Evolutionary conservation across 2,797 vertebrate genomes (phyloP), one percentile per base, ranked within the genome.

Genomic region (Premnoplex brunnescens): DNA sequence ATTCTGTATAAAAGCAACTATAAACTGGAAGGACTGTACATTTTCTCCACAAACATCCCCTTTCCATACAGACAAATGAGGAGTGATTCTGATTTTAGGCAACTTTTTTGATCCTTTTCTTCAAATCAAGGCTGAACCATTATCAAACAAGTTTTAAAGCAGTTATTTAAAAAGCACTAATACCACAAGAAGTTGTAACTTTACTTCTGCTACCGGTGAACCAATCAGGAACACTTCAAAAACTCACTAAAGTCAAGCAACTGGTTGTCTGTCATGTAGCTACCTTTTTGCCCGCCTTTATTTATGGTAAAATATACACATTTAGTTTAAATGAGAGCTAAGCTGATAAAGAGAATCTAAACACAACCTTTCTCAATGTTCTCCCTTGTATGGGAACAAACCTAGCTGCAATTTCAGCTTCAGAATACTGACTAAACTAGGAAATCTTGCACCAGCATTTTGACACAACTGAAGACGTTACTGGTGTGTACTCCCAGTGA

Each of bases 381-480:
- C 89, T 82, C 59, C 81, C 8, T 32, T 58, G 3, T 37, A 60
- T 12, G 7, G 18, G 14, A 78, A 19, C 49, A 91, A 84, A 78
- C 6, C 4, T 12, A 84, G 12, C 16, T 18, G 14, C 24, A 86
- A 36, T n/a, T 44, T 64, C 55, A 62, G 9, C 28, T 51, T 76
- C 32, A 91, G 26, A 41, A 55, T 44, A 39, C 10, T 67, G 34
- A 60, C 30, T 56, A 36, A 91, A 68, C 26, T 8, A 74, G n/a
- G 67, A 90, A 74, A 64, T 84, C 28, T 44, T 52, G 10, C 32
- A 74, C 15, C 6, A 49, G 18, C 34, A 63, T 56, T 76, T 44
- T 51, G 30, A 16, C 0, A 0, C 27, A 88, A 18, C 11, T 62
- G 9, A 75, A 12, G 22, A 51, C 1, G 0, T 32, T 49, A 51